Base-by-base conservation (phyloP, 2,888 invertebrate genomes). In the Seira ritae region DNA sequence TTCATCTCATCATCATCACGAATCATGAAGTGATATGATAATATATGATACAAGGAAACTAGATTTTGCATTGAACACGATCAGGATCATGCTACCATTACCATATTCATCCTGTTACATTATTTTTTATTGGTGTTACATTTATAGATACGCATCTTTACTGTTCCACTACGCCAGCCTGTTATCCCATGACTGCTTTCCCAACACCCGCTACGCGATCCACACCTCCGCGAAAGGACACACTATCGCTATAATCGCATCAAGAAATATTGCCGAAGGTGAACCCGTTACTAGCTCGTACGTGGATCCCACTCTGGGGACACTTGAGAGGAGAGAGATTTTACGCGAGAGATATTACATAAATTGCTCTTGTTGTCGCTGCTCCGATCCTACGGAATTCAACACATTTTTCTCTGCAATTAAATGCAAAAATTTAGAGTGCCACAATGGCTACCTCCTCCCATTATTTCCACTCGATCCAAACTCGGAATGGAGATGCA, bases 401-500 rank as follows among this genome's bases (percentile, higher is more conserved):
- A 73, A 68, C 60, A 80, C 84, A 22, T 79, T 42, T 72, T 72
- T 84, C 69, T 81, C 86, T 60, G 84, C 84, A 42, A 74, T 86
- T 50, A 84, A 84, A 78, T 86, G 86, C 23, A 80, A 80, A 76
- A 81, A 69, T 81, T 31, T 71, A 50, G 66, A 71, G 23, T 84
- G 84, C 55, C 78, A 80, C 65, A 80, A 67, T 80, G 86, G 86
- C 42, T 86, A 80, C 69, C 66, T 86, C 42, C 60, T 84, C n/a
- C 84, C 86, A 42, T 37, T 69, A 46, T 69, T 66, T 23, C 80
- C 84, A 4, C 73, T 80, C 6, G 84, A 84, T n/a, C 84, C 75
- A n/a, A 69, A 79, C 60, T 83, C 84, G n/a, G 78, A 84, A 17
- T 86, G 86, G 86, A 72, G 80, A 10, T 86, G 86, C 37, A 83